A percentile compares a stretch with the other conserved stretches of the same genome.
Conservation (phyloP, 2,797 vertebrate genomes). For the Manis pentadactyla region DNA sequence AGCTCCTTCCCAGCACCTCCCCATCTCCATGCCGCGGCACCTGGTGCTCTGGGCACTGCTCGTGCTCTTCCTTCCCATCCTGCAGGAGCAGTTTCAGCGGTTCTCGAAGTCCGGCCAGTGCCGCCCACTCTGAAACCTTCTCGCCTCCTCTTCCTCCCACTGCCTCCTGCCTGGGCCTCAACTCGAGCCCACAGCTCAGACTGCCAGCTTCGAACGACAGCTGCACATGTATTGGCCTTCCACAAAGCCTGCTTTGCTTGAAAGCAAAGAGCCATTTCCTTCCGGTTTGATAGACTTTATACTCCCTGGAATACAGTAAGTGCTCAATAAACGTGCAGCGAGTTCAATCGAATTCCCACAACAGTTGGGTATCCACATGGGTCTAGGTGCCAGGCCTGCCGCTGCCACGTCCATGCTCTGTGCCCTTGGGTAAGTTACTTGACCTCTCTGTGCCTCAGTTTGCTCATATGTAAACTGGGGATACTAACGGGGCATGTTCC, state of each 20-base stretch:
- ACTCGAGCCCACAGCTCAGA: neutral
- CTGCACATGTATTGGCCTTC: neutral
- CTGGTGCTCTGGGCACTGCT: neutral
- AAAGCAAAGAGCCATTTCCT: neutral
- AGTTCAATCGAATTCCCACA: neutral
- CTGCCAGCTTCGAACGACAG: neutral
- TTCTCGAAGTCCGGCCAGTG: neutral
- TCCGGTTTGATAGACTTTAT: neutral
- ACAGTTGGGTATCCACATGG: fast-evolving
- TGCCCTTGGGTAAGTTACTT: neutral
- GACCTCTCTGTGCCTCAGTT: neutral
- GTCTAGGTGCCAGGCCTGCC: neutral
- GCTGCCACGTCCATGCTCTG: neutral
- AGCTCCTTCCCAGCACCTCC: neutral
- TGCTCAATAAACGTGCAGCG: neutral
- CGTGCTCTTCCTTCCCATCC: fast-evolving
- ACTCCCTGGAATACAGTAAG: neutral
- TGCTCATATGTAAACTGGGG: neutral
- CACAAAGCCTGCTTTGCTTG: neutral
- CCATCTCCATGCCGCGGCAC: neutral
- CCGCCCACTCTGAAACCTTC: neutral
- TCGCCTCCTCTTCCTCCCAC: neutral
- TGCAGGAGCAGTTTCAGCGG: too few species aligned
- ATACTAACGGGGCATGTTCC: too few species aligned
- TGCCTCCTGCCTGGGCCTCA: neutral